phyloP scores from a whole-genome alignment of 2,888 invertebrate species.

The Zaprionus bogoriensis region DNA sequence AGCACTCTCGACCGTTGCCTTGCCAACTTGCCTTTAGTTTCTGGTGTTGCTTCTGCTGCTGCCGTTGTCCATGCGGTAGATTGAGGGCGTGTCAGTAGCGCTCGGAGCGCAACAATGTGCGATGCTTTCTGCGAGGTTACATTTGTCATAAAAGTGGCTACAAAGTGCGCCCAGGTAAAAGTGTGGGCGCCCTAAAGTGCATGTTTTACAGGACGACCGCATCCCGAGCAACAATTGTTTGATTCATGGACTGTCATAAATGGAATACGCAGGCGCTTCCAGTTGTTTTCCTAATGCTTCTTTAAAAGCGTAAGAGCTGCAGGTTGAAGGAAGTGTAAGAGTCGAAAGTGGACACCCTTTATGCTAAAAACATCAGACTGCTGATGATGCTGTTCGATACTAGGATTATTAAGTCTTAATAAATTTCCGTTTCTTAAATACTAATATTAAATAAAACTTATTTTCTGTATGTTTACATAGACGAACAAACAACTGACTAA shows the following conservation, averaged over 20 bases:
- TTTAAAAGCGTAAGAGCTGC: conserved; percentile 4
- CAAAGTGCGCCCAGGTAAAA: conserved; percentile 63
- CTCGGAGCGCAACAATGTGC: conserved; percentile 54
- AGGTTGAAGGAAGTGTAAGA: no score
- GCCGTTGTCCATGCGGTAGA: conserved; percentile 20
- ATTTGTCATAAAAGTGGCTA: conserved; percentile 76
- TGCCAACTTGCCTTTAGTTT: background rate
- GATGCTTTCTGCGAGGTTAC: conserved; percentile 26
- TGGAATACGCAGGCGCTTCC: background rate
- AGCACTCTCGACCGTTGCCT: background rate
- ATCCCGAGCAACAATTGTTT: conserved; percentile 4
- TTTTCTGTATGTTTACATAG: no score
- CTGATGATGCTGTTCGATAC: no score
- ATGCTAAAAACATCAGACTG: no score
- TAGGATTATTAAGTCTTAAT: no score
- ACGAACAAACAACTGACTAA: no score
- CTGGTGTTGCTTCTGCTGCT: conserved; percentile 2
- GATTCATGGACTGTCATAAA: conserved; percentile 1
- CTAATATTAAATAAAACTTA: no score
- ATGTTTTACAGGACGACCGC: conserved; percentile 2
- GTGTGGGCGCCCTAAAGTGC: conserved; percentile 32
- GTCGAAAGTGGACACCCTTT: no score
- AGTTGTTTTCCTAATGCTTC: background rate
- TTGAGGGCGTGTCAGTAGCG: conserved; percentile 55
- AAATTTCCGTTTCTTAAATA: no score